Base-by-base conservation (phyloP, 2,888 invertebrate species). In the Pristionchus arcanus region DNA sequence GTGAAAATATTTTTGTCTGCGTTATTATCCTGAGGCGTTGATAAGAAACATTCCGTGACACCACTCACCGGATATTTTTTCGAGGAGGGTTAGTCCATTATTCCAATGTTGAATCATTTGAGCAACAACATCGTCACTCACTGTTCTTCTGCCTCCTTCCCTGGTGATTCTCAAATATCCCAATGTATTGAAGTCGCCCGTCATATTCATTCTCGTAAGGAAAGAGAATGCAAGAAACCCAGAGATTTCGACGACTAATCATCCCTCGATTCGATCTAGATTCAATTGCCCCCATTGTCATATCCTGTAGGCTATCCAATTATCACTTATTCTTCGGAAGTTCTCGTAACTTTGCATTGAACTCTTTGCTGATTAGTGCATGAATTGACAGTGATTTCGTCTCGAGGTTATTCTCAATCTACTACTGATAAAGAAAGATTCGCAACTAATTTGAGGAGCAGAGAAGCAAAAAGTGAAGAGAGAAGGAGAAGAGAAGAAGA, bases 381-480 rank as follows among this genome's bases (percentile, higher is more conserved):
- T 71, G 71, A 34, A 68, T 34, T 68, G 68, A 31, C 25, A 42
- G 19, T 42, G 34, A 74, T 74, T 37, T 34, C 53, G 28, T 81
- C 81, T 34, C 31, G 31, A 31, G 71, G 31, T 49, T 49, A 49
- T 49, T 49, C 42, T 49, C 42, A 49, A 49, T 49, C 42, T 49
- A 81, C n/a, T 81, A n/a, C 28, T 81, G 31, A 81, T 81, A 81
- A 81, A 81, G n/a, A 81, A 49, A 42, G 49, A 49, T 49, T 49
- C 81, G 81, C 81, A 81, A 71, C 74, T 77, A 77, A 81, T 81
- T 81, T 15, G 81, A 81, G 74, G 42, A 77, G 74, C 25, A 77
- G 74, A 77, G 42, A 42, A 15, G 71, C 31, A 77, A 77, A 81
- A 42, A 74, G 53, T 2, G 37, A 42, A 11, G 49, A 53, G 49